These are phyloP conservation scores for Lophochroa leadbeateri DNA, from an alignment of 2,113 vertebrate species.

Conservation along the genomic window DNA sequence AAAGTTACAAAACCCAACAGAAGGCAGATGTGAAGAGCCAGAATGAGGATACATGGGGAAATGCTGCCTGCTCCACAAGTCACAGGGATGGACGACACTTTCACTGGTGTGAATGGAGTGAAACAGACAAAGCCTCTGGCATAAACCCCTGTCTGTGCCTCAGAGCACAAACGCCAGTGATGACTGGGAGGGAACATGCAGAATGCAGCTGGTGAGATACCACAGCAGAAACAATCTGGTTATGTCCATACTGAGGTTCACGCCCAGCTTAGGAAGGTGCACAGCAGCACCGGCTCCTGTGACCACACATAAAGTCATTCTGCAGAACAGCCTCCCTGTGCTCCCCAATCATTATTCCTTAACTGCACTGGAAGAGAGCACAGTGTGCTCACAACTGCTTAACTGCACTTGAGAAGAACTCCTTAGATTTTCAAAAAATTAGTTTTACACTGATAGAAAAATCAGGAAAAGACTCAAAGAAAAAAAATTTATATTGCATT, in stretches of 20 bases:
- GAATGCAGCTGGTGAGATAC: not conserved
- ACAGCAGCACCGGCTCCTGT: accelerated
- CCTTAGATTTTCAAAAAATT: not conserved
- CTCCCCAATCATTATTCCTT: not conserved
- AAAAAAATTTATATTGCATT: not conserved
- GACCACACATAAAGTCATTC: not conserved
- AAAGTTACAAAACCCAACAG: not conserved
- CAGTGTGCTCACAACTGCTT: not conserved
- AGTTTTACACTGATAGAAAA: not conserved
- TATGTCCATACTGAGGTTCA: not conserved
- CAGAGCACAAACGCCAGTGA: not conserved
- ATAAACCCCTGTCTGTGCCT: not conserved
- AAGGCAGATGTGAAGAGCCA: not conserved
- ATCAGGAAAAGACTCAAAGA: not conserved
- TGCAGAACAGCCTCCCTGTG: not conserved
- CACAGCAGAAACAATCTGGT: not conserved
- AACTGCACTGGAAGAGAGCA: not conserved
- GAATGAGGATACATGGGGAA: not conserved
- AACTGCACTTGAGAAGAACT: slow-evolving; percentile 1
- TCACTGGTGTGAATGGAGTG: accelerated
- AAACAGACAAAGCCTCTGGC: not conserved
- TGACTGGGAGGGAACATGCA: not conserved
- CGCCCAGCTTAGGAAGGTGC: not conserved
- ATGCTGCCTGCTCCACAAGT: not conserved
- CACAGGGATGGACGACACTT: accelerated